Conservation (phyloP, 2,113 vertebrate genomes). For the Lepus europaeus region DNA sequence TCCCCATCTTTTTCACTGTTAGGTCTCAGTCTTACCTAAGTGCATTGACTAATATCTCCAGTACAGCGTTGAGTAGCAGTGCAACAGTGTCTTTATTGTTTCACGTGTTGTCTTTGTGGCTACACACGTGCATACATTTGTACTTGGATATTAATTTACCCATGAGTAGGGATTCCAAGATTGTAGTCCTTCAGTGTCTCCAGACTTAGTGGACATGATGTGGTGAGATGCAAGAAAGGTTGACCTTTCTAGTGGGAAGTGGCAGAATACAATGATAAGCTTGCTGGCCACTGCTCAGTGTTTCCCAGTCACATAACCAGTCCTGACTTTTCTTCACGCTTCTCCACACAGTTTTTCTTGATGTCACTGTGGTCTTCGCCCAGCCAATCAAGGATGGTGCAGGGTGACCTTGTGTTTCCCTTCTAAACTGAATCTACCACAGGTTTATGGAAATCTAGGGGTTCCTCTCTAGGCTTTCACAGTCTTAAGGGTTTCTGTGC, state of each 20-base stretch:
- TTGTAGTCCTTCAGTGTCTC: conserved; percentile 9
- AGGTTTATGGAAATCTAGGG: not conserved
- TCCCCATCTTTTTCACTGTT: not conserved
- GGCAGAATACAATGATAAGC: not conserved
- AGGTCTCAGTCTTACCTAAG: not conserved
- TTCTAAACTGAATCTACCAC: not conserved
- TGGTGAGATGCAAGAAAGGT: not conserved
- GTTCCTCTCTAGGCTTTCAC: not conserved
- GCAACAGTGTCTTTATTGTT: conserved; percentile 1
- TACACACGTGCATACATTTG: not conserved
- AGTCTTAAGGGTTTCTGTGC: conserved; percentile 28
- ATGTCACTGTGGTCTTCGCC: not conserved
- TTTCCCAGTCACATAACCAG: not conserved
- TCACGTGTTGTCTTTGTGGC: conserved; percentile 37
- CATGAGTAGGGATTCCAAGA: not conserved
- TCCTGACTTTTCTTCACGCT: conserved; percentile 18
- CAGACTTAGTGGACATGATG: not conserved
- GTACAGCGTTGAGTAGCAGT: not conserved
- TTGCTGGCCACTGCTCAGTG: not conserved
- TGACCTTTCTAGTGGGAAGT: not conserved
- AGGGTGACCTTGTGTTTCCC: not conserved
- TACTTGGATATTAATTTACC: conserved; percentile 7
- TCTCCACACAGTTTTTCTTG: not conserved
- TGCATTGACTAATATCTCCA: conserved; percentile 10
- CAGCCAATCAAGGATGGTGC: not conserved